Base-by-base conservation (phyloP, 2,797 vertebrate species). In the Artibeus lituratus region DNA sequence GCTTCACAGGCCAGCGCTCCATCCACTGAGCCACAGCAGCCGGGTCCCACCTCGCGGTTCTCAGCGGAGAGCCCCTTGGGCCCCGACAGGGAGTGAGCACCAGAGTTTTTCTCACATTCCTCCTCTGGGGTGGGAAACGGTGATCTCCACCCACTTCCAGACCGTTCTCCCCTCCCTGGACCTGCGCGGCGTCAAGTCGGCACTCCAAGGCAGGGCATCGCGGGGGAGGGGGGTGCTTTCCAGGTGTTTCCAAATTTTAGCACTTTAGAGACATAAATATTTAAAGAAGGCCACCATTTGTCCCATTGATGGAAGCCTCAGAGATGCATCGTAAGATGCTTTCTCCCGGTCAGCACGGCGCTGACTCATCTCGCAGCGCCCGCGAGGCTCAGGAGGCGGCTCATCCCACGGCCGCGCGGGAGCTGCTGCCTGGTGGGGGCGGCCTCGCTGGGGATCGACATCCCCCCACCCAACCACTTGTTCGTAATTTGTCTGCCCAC, bases 241-340 rank as follows among this genome's bases (percentile, higher is more conserved):
- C 59, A 92, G 94, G 87, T 89, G 94, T 95, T 90, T 90, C 91
- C 90, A 94, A 92, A 92, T 62, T 47, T 90, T 82, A 94, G 95
- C 92, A 92, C 95, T 96, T 97, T 90, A 57, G 67, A 78, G 29
- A 2, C 86, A 95, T 97, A 49, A 96, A 96, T 97, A 97, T 95
- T 97, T 97, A 70, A 98, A 94, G 80, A 91, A 7, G 49, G 32
- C 42, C 81, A 51, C 81, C 72, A 32, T 84, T 78, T 76, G 67
- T 67, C 89, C 70, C 47, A 29, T 94, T 16, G 32, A 82, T 35
- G 87, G 67, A 73, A 94, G 35, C 73, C 92, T 93, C 91, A 37
- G 51, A 77, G 76, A 47, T 72, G 42, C 93, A 89, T 92, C 93
- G 93, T 97, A 87, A 94, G 96, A 49, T 65, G 51, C 32, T 26